Evolutionary conservation across 2,113 vertebrate genomes (phyloP), one percentile per base, ranked within the genome.

Genomic region (Stigmatopora argus): DNA sequence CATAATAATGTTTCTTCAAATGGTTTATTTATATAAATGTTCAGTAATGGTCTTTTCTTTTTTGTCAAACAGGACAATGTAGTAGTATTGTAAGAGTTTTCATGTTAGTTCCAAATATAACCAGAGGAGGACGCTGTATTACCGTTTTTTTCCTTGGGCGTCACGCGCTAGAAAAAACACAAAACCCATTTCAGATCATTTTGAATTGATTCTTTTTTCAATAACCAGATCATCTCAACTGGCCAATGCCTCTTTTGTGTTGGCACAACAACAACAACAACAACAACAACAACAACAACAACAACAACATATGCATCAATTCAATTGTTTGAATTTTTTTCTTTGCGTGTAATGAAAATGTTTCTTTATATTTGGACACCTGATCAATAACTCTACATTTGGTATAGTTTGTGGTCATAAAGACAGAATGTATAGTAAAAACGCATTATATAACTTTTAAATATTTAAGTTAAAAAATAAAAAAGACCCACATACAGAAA

Each of bases 111-210:
- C 14, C 15, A 0, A 14, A 56, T 71, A 34, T 76, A 55, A 62
- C 81, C 88, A 81, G 70, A 5, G 86, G 88, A 88, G 86, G 84
- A 81, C 5, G 85, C 81, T 74, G 66, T 52, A 67, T 14, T 3
- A 74, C 73, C 65, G 78, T 31, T 64, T 78, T 64, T 78, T 80
- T 64, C 59, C 14, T 1, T 26, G 8, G 14, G 13, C 21, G 21
- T 31, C 21, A 26, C 13, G 14, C 23, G 0, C 14, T 19, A 13
- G 11, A 60, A 10, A 19, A 13, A 55, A 12, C 21, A 55, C 21
- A 23, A 12, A 23, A 8, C 21, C 21, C 52, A 55, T 55, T 55
- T 13, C 21, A 55, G 9, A 41, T 41, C 38, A 41, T 46, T 46
- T 14, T 13, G 13, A 21, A 52, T 11, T 8, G 4, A 53, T 19